A percentile compares a stretch with the other conserved stretches of the same genome.
Evolutionary conservation across 2,797 vertebrate genomes (phyloP).

Genomic region (Phoxinus dragarum): DNA sequence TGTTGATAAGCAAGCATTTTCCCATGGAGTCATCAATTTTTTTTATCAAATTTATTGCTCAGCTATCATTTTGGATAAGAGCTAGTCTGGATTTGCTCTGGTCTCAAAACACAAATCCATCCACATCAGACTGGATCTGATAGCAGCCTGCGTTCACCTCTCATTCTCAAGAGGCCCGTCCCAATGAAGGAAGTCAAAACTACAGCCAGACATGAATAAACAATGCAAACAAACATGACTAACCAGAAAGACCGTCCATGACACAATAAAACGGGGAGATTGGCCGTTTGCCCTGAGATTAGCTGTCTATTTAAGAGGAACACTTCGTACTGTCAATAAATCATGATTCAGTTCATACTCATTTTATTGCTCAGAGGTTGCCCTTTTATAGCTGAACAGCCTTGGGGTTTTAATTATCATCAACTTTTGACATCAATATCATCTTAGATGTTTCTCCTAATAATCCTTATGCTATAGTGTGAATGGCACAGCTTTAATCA

Average conservation of each 20-base stretch:
- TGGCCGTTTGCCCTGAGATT: background rate
- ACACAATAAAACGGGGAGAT: background rate
- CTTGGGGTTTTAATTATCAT: background rate
- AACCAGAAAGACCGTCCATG: slow-evolving; percentile 45
- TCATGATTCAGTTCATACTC: background rate
- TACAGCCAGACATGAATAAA: slow-evolving; percentile 52
- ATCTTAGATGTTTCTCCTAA: background rate
- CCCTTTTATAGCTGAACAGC: background rate
- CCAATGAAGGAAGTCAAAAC: slow-evolving; percentile 27
- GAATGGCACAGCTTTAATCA: background rate
- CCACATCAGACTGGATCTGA: slow-evolving; percentile 39
- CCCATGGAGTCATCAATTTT: background rate
- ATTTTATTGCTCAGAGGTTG: background rate
- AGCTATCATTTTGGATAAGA: slow-evolving; percentile 14
- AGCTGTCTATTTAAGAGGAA: background rate
- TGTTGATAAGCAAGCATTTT: background rate
- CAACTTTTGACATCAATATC: background rate
- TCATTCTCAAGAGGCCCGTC: background rate
- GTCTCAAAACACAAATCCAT: slow-evolving; percentile 49
- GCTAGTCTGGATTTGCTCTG: slow-evolving; percentile 32
- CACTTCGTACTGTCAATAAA: background rate
- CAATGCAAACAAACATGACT: slow-evolving; percentile 49
- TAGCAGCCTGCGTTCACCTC: slow-evolving; percentile 17
- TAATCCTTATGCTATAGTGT: background rate
- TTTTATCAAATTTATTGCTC: background rate